Percentiles rank a stretch among this genome's conserved stretches.
Conservation (phyloP, 1,140 invertebrate species). For the Drosophila yakuba region DNA sequence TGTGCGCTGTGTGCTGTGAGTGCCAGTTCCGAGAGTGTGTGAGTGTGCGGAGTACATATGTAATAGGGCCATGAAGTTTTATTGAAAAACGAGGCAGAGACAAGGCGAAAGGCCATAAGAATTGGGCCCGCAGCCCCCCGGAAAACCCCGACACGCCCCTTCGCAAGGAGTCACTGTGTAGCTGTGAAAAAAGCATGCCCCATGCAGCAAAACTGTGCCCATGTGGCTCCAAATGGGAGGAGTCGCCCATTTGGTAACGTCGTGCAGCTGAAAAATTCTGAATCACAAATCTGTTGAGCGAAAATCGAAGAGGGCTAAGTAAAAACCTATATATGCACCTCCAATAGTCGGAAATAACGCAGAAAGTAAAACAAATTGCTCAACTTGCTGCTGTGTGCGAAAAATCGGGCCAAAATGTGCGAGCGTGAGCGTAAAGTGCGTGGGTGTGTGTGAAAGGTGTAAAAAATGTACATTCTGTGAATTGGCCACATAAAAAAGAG, state of each 20-base stretch:
- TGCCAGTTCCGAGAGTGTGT: slow-evolving; percentile 26
- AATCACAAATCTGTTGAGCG: slow-evolving; percentile 41
- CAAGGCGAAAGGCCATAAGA: slow-evolving; percentile 39
- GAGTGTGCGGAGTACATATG: slow-evolving; percentile 70
- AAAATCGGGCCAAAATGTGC: slow-evolving; percentile 54
- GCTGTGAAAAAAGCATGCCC: slow-evolving; percentile 32
- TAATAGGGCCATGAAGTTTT: slow-evolving; percentile 81
- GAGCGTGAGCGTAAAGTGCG: slow-evolving; percentile 62
- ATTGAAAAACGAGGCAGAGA: slow-evolving; percentile 66
- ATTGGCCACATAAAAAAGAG: slow-evolving; percentile 73
- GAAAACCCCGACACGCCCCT: slow-evolving; percentile 1
- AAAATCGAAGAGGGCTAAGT: slow-evolving; percentile 29
- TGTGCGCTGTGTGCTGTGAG: slow-evolving; percentile 40
- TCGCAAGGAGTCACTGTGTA: slow-evolving; percentile 10
- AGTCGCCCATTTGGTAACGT: slow-evolving; percentile 52
- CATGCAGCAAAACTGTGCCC: slow-evolving; percentile 52
- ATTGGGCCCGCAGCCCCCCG: slow-evolving; percentile 9
- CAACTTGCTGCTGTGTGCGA: slow-evolving; percentile 43
- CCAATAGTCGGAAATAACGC: background rate
- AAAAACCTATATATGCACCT: slow-evolving; percentile 8
- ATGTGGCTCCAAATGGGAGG: slow-evolving; percentile 58
- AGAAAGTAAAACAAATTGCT: slow-evolving; percentile 25
- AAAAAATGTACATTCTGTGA: slow-evolving; percentile 80
- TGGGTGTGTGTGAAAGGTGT: slow-evolving; percentile 78
- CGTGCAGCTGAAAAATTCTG: slow-evolving; percentile 39